Conservation (phyloP, 2,113 vertebrate species). For the Xiphophorus maculatus region DNA sequence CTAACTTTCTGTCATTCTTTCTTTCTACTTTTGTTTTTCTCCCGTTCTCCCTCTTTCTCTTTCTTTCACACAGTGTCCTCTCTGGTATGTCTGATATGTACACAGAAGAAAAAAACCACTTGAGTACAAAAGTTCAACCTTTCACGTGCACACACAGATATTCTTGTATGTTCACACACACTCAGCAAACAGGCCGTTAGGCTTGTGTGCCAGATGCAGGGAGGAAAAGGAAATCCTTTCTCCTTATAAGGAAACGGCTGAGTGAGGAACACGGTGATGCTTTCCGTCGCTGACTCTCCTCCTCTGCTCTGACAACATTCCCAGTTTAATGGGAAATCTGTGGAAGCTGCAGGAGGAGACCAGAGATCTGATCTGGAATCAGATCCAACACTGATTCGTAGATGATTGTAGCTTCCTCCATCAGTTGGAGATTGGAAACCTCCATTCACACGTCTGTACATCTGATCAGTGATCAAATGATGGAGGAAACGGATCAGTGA, state of each 20-base stretch:
- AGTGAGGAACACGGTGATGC: slow-evolving; percentile 25
- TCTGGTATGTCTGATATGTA: slow-evolving; percentile 49
- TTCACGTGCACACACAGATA: slow-evolving; percentile 3
- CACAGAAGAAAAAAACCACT: slow-evolving; percentile 31
- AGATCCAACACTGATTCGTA: not conserved
- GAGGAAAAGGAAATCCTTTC: slow-evolving; percentile 43
- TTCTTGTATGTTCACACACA: slow-evolving; percentile 5
- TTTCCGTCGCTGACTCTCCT: not conserved
- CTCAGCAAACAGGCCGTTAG: slow-evolving; percentile 2
- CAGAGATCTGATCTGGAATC: not conserved
- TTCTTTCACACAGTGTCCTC: not conserved
- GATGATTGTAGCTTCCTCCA: too few relatives aligned
- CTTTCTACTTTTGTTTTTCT: too few relatives aligned
- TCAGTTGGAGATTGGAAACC: not conserved
- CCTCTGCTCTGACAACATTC: not conserved
- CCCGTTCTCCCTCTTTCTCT: too few relatives aligned
- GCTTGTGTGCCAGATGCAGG: not conserved
- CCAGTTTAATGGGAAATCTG: not conserved
- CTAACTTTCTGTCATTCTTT: too few relatives aligned
- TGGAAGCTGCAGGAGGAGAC: not conserved
- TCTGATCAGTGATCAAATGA: not conserved
- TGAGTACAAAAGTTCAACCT: not conserved
- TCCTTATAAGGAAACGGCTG: slow-evolving; percentile 58
- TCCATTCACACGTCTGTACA: not conserved
- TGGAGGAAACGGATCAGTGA: too few relatives aligned